A percentile compares a stretch with the other conserved stretches of the same genome.
These are phyloP conservation scores for Cebus imitator DNA, from an alignment of 2,113 vertebrate species.

Conservation along the genomic window DNA sequence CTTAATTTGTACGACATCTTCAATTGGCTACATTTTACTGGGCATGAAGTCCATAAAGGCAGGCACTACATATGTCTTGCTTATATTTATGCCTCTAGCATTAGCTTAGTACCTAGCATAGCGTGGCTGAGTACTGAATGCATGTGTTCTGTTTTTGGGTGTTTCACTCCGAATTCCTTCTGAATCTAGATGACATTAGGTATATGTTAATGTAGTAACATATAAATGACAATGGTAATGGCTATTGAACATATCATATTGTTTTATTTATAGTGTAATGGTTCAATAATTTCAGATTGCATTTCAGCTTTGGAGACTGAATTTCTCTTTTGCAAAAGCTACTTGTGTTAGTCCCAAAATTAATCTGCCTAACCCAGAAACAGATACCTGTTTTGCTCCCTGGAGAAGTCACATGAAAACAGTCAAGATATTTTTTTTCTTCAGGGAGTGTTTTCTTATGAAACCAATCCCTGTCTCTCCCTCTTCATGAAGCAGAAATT, in stretches of 20 bases:
- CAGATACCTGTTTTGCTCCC: neutral
- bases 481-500: neutral
- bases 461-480: neutral
- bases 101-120: neutral
- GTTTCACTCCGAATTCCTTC: neutral
- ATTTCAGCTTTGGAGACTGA: neutral
- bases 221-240: neutral
- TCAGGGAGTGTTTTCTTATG: neutral
- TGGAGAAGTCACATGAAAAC: neutral
- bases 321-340: neutral
- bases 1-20: neutral
- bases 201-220: neutral
- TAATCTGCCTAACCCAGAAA: neutral
- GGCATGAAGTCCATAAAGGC: neutral
- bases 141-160: neutral
- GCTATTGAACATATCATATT: neutral
- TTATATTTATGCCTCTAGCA: neutral
- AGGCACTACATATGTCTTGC: neutral
- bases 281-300: neutral
- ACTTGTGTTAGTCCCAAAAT: neutral
- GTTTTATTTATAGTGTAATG: neutral
- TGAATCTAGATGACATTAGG: neutral
- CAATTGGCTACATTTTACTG: constrained; percentile 4
- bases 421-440: neutral
- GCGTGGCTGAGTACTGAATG: neutral